Conservation (phyloP, 2,113 vertebrate species). For the Corythaixoides concolor region DNA sequence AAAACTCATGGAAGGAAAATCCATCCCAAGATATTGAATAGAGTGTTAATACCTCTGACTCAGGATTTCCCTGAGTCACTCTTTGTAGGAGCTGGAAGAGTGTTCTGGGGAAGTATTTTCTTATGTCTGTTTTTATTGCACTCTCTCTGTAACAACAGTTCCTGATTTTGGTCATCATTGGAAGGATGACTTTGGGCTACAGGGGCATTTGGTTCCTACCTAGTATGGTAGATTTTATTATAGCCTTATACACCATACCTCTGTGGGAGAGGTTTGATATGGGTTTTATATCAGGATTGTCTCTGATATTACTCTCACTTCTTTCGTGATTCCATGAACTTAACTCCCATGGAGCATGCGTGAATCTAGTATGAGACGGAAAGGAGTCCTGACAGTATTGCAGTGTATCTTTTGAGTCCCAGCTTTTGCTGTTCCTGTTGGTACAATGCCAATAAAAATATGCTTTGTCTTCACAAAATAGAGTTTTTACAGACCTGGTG, state of each 20-base stretch:
- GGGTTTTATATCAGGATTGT: neutral
- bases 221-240: neutral
- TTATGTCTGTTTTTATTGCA: neutral
- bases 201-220: neutral
- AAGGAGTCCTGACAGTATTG: neutral
- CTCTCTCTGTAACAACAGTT: neutral
- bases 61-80: neutral
- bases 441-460: neutral
- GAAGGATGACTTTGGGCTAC: neutral
- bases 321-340: neutral
- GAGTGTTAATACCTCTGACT: neutral
- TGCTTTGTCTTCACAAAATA: neutral
- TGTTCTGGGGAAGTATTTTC: neutral
- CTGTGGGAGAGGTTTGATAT: neutral
- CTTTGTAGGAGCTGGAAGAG: neutral
- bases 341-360: neutral
- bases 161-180: neutral
- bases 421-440: neutral
- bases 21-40: neutral
- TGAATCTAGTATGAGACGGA: neutral
- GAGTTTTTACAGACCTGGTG: neutral
- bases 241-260: neutral
- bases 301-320: neutral
- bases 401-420: neutral
- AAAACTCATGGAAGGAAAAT: neutral